Evolutionary conservation across 2,888 invertebrate genomes (phyloP), one percentile per base, ranked within the genome.

Genomic region (Acrocera orbiculus): DNA sequence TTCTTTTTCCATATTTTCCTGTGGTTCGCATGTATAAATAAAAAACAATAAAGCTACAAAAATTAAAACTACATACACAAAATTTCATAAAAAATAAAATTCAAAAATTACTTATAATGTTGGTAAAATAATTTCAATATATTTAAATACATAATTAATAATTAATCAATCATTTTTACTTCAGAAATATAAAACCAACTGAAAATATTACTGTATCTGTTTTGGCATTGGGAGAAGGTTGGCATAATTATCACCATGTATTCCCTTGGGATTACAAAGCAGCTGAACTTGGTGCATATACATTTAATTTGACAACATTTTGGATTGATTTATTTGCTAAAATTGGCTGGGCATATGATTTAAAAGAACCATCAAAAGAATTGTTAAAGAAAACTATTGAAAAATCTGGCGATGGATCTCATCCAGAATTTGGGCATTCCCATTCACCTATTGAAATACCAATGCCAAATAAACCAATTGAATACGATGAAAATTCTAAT

Each of bases 231-330:
- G 86, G 86, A 1, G 86, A 86, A 56, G 90, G 90, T 4, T 92
- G 85, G 80, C 90, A 90, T 63, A 90, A 90, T 61, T 90, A 85
- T 58, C 90, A 90, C 54, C 90, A 90, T 59, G 77, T 79, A 0
- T 90, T 90, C 58, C 89, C 89, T 0, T 85, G 83, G 77, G 90
- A 90, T 57, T 90, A 90, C 67, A 80, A 83, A 50, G 80, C 89
- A 16, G 76, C 85, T 5, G 90, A 92, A 55, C 63, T 83, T n/a
- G 82, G 82, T 10, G 61, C 57, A 27, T 66, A 69, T 40, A 53
- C 67, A 41, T 51, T 71, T n/a, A 85, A 85, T 52, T 32, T 69
- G 0, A 81, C 85, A 2, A 76, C 82, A 0, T 51, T 67, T 24
- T 54, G 76, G 31, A 64, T 87, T 32, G 76, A 86, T 48, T 49